These are phyloP conservation scores for Coendou prehensilis DNA, from an alignment of 2,797 vertebrate genomes.

Conservation along the genomic window DNA sequence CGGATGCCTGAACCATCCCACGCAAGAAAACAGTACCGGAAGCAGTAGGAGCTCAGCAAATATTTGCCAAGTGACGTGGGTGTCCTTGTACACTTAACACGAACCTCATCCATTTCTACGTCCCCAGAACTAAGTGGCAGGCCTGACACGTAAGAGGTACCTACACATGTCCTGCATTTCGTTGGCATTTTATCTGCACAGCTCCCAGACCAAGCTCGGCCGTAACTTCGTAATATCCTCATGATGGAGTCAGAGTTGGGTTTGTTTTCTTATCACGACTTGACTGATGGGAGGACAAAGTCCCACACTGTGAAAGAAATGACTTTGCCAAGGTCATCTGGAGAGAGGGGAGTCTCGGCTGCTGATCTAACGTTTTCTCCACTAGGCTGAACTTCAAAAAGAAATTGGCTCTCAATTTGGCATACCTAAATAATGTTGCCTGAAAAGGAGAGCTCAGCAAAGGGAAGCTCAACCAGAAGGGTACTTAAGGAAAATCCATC, in stretches of 20 bases:
- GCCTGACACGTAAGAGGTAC: rapidly evolving
- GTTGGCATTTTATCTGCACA: background rate
- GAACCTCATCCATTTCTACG: background rate
- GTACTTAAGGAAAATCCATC: background rate
- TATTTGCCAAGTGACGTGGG: background rate
- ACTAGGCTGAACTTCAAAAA: background rate
- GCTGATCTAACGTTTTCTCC: slow-evolving; percentile 25
- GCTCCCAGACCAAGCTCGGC: background rate
- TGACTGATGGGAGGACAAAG: background rate
- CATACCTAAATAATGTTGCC: background rate
- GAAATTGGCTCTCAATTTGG: background rate
- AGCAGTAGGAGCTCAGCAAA: background rate
- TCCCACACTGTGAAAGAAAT: background rate
- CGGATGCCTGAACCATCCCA: background rate
- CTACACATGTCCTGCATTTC: background rate
- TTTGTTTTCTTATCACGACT: background rate
- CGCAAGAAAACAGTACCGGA: background rate
- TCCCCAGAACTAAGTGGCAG: background rate
- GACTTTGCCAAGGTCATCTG: slow-evolving; percentile 5
- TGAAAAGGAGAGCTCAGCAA: background rate
- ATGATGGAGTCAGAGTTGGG: background rate
- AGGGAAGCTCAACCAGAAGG: background rate
- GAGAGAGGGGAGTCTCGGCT: background rate
- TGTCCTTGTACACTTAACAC: background rate
- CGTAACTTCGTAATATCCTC: background rate